phyloP scores from a whole-genome alignment of 2,113 vertebrate species.

The Uria aalge region DNA sequence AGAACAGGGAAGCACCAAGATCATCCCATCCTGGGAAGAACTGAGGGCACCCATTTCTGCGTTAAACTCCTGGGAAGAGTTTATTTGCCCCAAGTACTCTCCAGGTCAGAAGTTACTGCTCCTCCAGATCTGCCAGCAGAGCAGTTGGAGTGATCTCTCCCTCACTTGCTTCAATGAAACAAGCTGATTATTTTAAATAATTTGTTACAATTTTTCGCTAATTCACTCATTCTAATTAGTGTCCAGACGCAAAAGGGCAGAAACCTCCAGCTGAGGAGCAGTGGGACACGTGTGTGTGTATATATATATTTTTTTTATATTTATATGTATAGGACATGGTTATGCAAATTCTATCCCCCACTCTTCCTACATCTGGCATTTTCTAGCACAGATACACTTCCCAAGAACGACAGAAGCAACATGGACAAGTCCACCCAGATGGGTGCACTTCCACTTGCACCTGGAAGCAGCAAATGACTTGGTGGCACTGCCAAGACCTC shows the following conservation, averaged over 20 bases:
- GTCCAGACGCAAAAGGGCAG: background rate
- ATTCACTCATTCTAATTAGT: background rate
- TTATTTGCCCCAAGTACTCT: background rate
- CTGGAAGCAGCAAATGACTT: background rate
- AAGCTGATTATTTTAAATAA: background rate
- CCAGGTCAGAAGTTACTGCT: background rate
- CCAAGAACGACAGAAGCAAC: background rate
- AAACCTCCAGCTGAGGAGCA: background rate
- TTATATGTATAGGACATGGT: background rate
- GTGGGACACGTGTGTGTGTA: rapidly evolving
- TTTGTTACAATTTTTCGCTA: background rate
- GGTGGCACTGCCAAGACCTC: background rate
- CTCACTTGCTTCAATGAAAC: background rate
- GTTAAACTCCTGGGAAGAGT: background rate
- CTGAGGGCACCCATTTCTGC: background rate
- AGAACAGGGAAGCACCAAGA: background rate
- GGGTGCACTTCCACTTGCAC: background rate
- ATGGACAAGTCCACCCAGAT: background rate
- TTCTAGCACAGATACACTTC: background rate
- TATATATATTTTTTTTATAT: background rate
- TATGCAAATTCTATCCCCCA: background rate
- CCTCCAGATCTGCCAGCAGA: background rate
- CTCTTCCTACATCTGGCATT: background rate
- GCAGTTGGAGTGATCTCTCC: background rate
- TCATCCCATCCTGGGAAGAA: background rate